Conservation (phyloP, 2,888 invertebrate genomes). For the Melitaea athalia region DNA sequence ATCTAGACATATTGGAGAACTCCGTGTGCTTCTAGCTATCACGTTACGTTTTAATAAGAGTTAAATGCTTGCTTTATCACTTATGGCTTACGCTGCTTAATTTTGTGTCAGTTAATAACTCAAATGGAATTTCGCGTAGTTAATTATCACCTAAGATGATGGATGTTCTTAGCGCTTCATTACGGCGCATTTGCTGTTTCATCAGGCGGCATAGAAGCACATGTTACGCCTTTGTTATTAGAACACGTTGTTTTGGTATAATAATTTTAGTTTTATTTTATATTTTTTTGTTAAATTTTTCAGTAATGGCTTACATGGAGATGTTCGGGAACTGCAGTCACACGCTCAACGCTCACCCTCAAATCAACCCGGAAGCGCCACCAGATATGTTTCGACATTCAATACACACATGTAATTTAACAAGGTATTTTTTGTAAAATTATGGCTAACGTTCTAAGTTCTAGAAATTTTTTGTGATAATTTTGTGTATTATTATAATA, state of each 20-base stretch:
- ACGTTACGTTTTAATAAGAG: slow-evolving; percentile 42
- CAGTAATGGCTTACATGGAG: slow-evolving; percentile 98
- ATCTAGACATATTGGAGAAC: slow-evolving; percentile 62
- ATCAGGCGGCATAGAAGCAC: slow-evolving; percentile 51
- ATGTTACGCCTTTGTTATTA: slow-evolving; percentile 44
- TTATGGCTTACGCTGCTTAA: slow-evolving; percentile 54
- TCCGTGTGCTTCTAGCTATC: slow-evolving; percentile 60
- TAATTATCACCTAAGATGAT: slow-evolving; percentile 66
- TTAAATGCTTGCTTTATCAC: slow-evolving; percentile 41
- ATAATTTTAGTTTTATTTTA: slow-evolving; percentile 26
- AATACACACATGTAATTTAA: slow-evolving; percentile 88
- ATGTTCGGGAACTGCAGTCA: slow-evolving; percentile 96
- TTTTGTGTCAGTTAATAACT: slow-evolving; percentile 58
- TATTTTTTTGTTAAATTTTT: slow-evolving; percentile 47
- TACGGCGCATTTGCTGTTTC: slow-evolving; percentile 62
- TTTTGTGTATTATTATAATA: background rate
- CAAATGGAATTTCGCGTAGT: slow-evolving; percentile 57
- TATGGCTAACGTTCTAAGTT: background rate
- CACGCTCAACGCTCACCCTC: slow-evolving; percentile 61
- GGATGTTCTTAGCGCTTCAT: slow-evolving; percentile 68
- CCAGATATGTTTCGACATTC: slow-evolving; percentile 93
- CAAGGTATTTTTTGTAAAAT: slow-evolving; percentile 56
- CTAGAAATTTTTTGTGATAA: too few species aligned
- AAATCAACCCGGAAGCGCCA: slow-evolving; percentile 81
- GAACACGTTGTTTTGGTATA: slow-evolving; percentile 22